phyloP scores from a whole-genome alignment of 2,797 vertebrate genomes.

The Alectoris magna region DNA sequence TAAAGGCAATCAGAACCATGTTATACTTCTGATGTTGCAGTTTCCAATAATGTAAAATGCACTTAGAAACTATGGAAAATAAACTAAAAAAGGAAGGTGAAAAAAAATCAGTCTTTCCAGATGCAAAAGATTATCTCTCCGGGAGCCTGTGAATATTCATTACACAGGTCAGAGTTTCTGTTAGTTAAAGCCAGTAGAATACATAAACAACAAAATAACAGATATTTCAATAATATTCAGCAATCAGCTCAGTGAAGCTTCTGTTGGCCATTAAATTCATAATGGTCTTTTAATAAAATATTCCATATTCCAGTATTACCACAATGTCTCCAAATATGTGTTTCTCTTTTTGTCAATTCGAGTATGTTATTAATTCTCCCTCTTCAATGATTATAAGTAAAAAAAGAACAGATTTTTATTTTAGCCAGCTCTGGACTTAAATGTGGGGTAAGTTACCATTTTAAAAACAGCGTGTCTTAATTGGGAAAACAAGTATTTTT shows the following conservation, averaged over 20 bases:
- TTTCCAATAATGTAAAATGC: neutral
- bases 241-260: neutral
- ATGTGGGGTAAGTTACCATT: neutral
- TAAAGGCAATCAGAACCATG: neutral
- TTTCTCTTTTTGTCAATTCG: neutral
- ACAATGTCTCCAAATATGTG: neutral
- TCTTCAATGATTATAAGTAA: neutral
- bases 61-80: neutral
- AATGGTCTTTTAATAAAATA: neutral
- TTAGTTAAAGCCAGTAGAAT: neutral
- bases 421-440: neutral
- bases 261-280: neutral
- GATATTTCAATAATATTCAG: constrained; percentile 9
- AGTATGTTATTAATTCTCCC: constrained; percentile 25
- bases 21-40: neutral
- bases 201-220: neutral
- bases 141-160: neutral
- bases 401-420: neutral
- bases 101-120: neutral
- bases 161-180: neutral
- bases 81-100: neutral
- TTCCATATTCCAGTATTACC: constrained; percentile 4
- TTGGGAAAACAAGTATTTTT: neutral
- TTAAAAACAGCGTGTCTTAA: neutral
- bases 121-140: neutral